Evolutionary conservation across 2,888 invertebrate genomes (phyloP).

Genomic region (Oligia fasciuncula): DNA sequence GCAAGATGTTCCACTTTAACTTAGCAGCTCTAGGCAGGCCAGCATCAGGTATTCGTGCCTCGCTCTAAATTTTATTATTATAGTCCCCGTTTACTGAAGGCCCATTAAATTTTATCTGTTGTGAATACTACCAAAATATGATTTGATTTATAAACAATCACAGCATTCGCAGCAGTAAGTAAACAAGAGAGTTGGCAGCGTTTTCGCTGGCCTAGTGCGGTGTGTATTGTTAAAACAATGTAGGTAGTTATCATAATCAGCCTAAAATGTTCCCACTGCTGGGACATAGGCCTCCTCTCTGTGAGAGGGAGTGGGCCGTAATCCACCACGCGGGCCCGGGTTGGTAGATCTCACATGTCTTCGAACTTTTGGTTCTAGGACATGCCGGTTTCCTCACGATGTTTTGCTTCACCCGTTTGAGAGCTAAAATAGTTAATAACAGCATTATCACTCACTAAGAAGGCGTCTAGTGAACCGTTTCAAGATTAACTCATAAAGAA

Average conservation of each 20-base stretch:
- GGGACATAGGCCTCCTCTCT: neutral
- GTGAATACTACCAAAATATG: neutral
- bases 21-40: neutral
- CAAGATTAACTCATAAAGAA: conserved; percentile 3
- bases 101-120: neutral
- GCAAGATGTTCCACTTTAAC: no score
- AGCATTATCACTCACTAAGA: neutral
- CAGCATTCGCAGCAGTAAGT: neutral
- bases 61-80: neutral
- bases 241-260: no score
- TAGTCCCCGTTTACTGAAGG: neutral
- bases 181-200: neutral
- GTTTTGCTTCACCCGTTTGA: neutral
- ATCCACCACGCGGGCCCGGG: neutral
- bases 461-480: conserved; percentile 12
- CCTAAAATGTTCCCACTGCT: neutral
- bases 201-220: neutral
- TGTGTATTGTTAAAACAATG: neutral
- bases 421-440: neutral
- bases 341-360: neutral
- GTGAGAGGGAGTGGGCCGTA: neutral
- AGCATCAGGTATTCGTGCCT: neutral
- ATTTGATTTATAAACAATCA: neutral
- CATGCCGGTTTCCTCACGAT: neutral
- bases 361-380: neutral